Conservation (phyloP, 2,797 vertebrate genomes). For the Heterohyrax brucei region DNA sequence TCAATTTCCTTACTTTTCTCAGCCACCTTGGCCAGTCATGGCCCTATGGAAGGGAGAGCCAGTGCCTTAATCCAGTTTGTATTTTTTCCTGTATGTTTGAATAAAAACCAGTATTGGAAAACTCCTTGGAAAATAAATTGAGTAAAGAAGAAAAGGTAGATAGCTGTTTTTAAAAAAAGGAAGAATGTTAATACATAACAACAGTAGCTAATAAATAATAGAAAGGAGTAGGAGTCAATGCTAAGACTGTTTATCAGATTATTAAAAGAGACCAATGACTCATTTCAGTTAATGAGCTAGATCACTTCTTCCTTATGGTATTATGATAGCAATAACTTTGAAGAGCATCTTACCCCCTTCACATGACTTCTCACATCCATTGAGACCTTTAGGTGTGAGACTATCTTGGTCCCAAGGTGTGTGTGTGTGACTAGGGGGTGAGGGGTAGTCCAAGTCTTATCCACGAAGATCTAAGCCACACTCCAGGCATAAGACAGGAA, state of each 20-base stretch:
- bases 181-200: background rate
- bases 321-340: background rate
- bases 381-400: background rate
- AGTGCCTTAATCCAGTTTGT: background rate
- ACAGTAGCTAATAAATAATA: too few species aligned
- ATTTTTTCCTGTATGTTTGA: background rate
- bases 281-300: background rate
- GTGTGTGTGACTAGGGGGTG: background rate
- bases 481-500: background rate
- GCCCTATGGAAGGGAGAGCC: background rate
- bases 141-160: background rate
- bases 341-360: background rate
- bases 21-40: background rate
- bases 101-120: background rate
- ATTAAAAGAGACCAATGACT: background rate
- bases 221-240: background rate
- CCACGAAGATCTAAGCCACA: background rate
- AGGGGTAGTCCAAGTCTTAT: background rate
- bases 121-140: constrained; percentile 1
- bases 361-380: background rate
- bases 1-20: background rate
- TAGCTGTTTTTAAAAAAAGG: background rate
- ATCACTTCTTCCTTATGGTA: background rate
- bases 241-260: background rate
- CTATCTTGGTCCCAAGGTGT: background rate